Evolutionary conservation across 2,888 invertebrate species (phyloP).

Genomic region (Mythimna loreyi): DNA sequence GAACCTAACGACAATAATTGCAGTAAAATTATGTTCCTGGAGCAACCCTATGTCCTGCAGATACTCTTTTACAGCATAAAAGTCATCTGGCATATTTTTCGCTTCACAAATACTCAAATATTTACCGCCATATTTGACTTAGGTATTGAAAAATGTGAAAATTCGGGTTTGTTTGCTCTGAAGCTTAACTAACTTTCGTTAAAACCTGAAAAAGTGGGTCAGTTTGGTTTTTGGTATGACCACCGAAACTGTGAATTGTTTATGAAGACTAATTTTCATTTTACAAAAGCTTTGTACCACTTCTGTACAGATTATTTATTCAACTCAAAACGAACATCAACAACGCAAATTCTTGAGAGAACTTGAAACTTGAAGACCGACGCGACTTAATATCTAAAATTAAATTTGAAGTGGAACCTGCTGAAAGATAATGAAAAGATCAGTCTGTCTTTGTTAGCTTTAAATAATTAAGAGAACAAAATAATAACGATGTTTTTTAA

Average conservation of each 20-base stretch:
- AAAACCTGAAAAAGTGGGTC: neutral
- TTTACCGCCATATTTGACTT: constrained; percentile 11
- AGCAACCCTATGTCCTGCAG: no score
- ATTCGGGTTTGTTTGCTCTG: neutral
- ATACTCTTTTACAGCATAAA: no score
- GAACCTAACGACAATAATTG: no score
- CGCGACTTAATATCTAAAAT: constrained; percentile 16
- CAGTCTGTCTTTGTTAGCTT: neutral
- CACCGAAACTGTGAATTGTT: constrained; percentile 5
- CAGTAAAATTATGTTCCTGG: no score
- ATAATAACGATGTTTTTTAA: neutral
- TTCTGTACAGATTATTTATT: constrained; percentile 36
- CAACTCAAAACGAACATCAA: constrained; percentile 43
- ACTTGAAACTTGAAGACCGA: constrained; percentile 23
- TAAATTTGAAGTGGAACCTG: neutral
- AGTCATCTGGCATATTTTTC: no score
- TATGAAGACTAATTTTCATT: constrained; percentile 19
- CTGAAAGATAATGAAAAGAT: constrained; percentile 18
- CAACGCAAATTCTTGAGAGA: constrained; percentile 13
- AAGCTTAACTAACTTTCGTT: constrained; percentile 9
- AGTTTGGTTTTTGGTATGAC: neutral
- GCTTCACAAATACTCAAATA: constrained; percentile 6
- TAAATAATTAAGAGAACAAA: constrained; percentile 5
- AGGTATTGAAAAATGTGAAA: constrained; percentile 5
- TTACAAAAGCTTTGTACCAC: constrained; percentile 16